phyloP scores from a whole-genome alignment of 2,113 vertebrate species.

The mouse (Mus musculus) region GRCm39 chr6:55900501-55901000 shows the following conservation, averaged over 20 bases:
- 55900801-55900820: neutral
- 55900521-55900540: conserved; percentile 33
- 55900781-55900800: neutral
- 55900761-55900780: neutral
- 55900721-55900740: neutral
- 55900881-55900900: conserved; percentile 29
- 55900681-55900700: neutral
- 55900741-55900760: too few species aligned
- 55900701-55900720: neutral
- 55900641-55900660: neutral
- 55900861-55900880: neutral
- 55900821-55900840: neutral
- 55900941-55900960: neutral
- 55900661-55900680: neutral
- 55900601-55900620: neutral
- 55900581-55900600: conserved; percentile 11
- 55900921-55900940: neutral
- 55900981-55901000: neutral
- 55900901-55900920: neutral
- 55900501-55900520: neutral
- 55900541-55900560: conserved; percentile 16
- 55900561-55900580: neutral
- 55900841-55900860: neutral
- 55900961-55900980: neutral
- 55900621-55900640: neutral